These are phyloP conservation scores for Magallana ariakensis DNA, from an alignment of 1,140 invertebrate genomes.

Conservation along the genomic window DNA sequence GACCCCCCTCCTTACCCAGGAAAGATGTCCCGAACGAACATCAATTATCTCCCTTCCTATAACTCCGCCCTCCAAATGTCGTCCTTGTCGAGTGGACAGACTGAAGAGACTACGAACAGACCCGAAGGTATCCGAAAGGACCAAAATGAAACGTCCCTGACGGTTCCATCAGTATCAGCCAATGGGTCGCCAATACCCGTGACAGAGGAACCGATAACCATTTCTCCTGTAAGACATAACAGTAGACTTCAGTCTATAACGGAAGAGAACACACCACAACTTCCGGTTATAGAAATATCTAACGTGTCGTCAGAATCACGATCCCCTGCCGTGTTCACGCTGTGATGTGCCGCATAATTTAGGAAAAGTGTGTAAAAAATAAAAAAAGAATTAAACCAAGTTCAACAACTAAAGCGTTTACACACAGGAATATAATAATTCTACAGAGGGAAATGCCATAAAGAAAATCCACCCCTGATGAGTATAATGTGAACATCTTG, in stretches of 20 bases:
- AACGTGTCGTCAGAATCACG: not conserved
- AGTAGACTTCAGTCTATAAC: too few relatives aligned
- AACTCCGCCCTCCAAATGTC: conserved; percentile 9
- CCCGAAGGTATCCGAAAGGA: not conserved
- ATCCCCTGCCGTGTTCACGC: not conserved
- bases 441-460: too few relatives aligned
- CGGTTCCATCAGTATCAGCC: not conserved
- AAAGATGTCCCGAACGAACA: conserved; percentile 5
- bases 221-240: not conserved
- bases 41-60: conserved; percentile 33
- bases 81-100: not conserved
- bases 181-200: not conserved
- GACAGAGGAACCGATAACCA: not conserved
- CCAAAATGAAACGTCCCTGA: not conserved
- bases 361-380: too few relatives aligned
- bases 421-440: too few relatives aligned
- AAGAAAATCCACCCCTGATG: too few relatives aligned
- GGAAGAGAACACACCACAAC: not conserved
- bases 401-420: too few relatives aligned
- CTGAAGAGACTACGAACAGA: not conserved
- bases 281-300: not conserved
- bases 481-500: too few relatives aligned
- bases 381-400: too few relatives aligned
- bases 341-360: not conserved
- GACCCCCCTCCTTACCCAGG: conserved; percentile 8